Evolutionary conservation across 2,888 invertebrate species (phyloP), one percentile per base, ranked within the genome.

Genomic region (Coelopa pilipes): DNA sequence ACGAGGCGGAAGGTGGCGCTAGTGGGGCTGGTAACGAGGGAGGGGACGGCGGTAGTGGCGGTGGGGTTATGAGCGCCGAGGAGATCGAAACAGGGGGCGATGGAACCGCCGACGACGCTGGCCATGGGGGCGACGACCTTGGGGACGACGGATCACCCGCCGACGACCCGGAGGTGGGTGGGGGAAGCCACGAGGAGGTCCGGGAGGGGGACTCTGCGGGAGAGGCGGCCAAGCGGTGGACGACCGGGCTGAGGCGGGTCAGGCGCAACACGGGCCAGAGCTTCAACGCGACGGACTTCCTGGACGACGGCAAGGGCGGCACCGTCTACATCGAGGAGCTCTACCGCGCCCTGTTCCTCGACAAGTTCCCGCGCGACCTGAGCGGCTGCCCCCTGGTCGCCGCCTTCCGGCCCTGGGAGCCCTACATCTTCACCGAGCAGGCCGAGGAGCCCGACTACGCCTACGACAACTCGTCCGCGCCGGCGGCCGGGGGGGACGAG

Each of bases 351-450:
- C 73, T 81, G 15, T 82, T 86, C 59, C 66, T 80, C 19, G 85
- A 85, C 73, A 88, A 87, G 72, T 82, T 87, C 63, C 88, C 87
- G 0, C 79, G 78, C 3, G 81, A 86, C 73, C 79, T 88, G 24
- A 84, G 84, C 75, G 83, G 83, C 13, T 87, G 88, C 75, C 82
- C 83, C 1, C 74, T 87, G n/a, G 79, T 78, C 4, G 85, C 84
- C 0, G 82, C 83, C 13, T 84, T 83, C 73, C 82, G 86, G 21
- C 79, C 85, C 5, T 86, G 84, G 85, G 86, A 86, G 66, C 88
- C 87, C 0, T 87, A 85, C 73, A 84, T 86, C 9, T 83, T 84
- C 45, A 76, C 76, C 0, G 75, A 73, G 1, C 47, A 71, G 24
- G 24, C 15, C 11, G 59, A 74, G 0, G 63, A 55, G 57, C 11